A percentile compares a stretch with the other conserved stretches of the same genome.
phyloP scores from a whole-genome alignment of 2,888 invertebrate genomes.

The Pollenia amentaria region DNA sequence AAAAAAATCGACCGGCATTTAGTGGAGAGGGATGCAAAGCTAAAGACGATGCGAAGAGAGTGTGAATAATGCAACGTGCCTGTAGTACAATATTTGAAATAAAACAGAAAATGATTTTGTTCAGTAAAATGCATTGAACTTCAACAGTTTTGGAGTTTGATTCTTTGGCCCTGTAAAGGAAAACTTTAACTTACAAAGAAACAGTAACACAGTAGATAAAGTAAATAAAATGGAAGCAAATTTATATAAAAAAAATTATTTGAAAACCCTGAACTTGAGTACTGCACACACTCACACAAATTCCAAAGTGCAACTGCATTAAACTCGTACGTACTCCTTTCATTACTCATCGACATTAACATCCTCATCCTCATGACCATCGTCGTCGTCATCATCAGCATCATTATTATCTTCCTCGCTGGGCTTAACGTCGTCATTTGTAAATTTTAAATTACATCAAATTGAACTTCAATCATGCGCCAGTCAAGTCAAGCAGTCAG shows the following conservation, averaged over 20 bases:
- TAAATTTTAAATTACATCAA: slow-evolving; percentile 67
- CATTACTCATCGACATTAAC: slow-evolving; percentile 26
- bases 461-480: slow-evolving; percentile 65
- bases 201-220: background rate
- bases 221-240: slow-evolving; percentile 28
- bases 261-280: slow-evolving; percentile 63
- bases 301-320: slow-evolving; percentile 44
- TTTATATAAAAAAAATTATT: background rate
- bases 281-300: slow-evolving; percentile 2
- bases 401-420: background rate
- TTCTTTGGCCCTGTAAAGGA: slow-evolving; percentile 27
- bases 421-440: slow-evolving; percentile 53
- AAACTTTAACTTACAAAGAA: background rate
- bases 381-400: background rate
- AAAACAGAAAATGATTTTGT: background rate
- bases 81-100: slow-evolving; percentile 5
- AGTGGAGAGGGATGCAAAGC: background rate
- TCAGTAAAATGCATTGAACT: slow-evolving; percentile 44
- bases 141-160: slow-evolving; percentile 16
- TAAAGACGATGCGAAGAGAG: background rate
- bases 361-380: slow-evolving; percentile 15
- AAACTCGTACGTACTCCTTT: slow-evolving; percentile 36
- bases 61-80: slow-evolving; percentile 22
- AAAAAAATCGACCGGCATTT: slow-evolving; percentile 30
- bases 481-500: slow-evolving; percentile 37